Conservation (phyloP, 2,888 invertebrate genomes). For the Caenorhabditis drosophilae region DNA sequence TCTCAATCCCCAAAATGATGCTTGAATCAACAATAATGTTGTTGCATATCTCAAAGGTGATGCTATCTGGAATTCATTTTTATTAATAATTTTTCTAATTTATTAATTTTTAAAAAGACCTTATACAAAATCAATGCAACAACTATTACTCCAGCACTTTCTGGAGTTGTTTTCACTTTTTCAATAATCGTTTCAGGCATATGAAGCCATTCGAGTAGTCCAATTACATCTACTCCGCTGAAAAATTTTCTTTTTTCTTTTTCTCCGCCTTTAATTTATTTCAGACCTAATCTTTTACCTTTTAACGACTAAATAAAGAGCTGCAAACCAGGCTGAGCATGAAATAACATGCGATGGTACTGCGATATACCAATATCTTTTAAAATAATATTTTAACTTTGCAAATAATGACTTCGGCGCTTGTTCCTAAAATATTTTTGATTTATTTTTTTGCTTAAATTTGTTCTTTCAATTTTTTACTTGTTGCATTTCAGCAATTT, state of each 20-base stretch:
- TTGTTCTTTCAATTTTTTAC: slow-evolving; percentile 2
- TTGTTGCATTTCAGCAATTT: slow-evolving; percentile 51
- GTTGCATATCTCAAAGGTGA: slow-evolving; percentile 66
- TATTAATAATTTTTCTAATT: background rate
- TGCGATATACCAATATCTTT: slow-evolving; percentile 88
- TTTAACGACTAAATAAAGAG: slow-evolving; percentile 77
- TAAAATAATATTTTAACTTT: slow-evolving; percentile 66
- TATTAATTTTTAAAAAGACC: slow-evolving; percentile 71
- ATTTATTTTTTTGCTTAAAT: background rate
- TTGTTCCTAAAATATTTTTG: slow-evolving; percentile 49
- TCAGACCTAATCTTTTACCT: too few relatives aligned
- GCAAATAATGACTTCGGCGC: slow-evolving; percentile 55
- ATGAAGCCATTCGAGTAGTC: slow-evolving; percentile 80
- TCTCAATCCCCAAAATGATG: slow-evolving; percentile 54
- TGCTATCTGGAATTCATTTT: slow-evolving; percentile 53
- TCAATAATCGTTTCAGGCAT: slow-evolving; percentile 81
- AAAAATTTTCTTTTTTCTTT: slow-evolving; percentile 21
- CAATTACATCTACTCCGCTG: slow-evolving; percentile 89
- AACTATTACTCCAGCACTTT: slow-evolving; percentile 83
- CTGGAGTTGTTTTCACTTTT: slow-evolving; percentile 74
- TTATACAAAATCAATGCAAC: slow-evolving; percentile 91
- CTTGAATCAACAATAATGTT: slow-evolving; percentile 60
- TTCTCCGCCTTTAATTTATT: background rate
- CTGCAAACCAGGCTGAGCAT: slow-evolving; percentile 85
- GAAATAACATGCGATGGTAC: slow-evolving; percentile 90